Evolutionary conservation across 2,113 vertebrate species (phyloP), one percentile per base, ranked within the genome.

Genomic region (Protobothrops mucrosquamatus): DNA sequence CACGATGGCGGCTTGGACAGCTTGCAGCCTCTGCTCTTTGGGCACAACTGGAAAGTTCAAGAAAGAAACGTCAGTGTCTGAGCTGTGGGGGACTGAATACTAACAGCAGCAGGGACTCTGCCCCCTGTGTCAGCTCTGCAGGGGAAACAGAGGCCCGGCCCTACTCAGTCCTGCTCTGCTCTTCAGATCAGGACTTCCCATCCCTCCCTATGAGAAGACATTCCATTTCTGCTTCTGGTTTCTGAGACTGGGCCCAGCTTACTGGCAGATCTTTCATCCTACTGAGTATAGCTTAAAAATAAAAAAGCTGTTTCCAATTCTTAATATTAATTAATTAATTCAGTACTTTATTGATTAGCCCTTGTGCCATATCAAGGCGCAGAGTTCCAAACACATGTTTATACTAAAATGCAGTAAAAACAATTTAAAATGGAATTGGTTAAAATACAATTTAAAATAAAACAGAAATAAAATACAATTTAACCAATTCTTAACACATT

Each of bases 11-110:
- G 98, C 98, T 95, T 98, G 98, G 1, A 97, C 97, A 0, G 98
- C 98, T 93, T 97, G 98, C 93, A 99, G 96, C 94, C 97, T 97
- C 95, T 98, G 98, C 91, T 98, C 98, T 96, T 97, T 98, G 22
- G 98, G 97, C 88, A 99, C 98, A 0, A 98, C 98, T 98, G 97
- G 88, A 12, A 0, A 1, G 22, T 43, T 81, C 34, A 4, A 9
- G 74, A 22, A 81, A 81, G 3, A 22, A 22, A 26, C 10, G n/a
- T 0, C 6, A 1, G 94, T 61, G 91, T 81, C 9, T 0, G 0
- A 4, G 2, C 6, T 52, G 0, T 0, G 0, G 18, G 15, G 59
- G 29, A 9, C 22, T 22, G 14, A 39, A 24, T 24, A 1, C 20
- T 3, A 23, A 29, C 24, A 46, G 85, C 23, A 57, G 61, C 56